A percentile compares a stretch with the other conserved stretches of the same genome.
Conservation (phyloP, 2,113 vertebrate genomes). For the Oncorhynchus keta region DNA sequence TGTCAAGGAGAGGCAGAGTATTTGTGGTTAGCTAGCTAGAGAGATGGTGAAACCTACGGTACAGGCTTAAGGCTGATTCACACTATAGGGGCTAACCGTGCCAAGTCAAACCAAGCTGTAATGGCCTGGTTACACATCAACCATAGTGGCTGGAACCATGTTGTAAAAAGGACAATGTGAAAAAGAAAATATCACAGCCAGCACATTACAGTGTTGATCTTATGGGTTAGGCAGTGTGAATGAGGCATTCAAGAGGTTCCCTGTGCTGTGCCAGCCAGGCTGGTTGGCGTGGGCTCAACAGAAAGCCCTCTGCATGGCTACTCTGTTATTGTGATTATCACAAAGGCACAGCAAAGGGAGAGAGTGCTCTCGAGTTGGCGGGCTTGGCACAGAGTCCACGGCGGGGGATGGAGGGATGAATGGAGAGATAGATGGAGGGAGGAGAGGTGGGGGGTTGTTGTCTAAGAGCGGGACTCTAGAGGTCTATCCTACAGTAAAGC, state of each 20-base stretch:
- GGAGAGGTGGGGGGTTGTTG: conserved; percentile 43
- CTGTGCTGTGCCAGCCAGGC: conserved; percentile 56
- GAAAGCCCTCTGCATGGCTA: conserved; percentile 59
- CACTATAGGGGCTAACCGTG: no score
- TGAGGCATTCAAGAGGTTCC: conserved; percentile 56
- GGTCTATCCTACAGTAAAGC: conserved; percentile 32
- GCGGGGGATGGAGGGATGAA: conserved; percentile 30
- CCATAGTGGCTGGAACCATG: no score
- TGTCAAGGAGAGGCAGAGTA: no score
- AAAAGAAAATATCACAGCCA: no score
- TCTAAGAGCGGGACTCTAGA: conserved; percentile 24
- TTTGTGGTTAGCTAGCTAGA: conserved; percentile 38
- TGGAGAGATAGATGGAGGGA: conserved; percentile 45
- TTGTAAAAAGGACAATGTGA: no score
- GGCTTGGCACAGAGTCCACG: conserved; percentile 58
- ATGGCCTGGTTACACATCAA: no score
- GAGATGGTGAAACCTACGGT: conserved; percentile 27
- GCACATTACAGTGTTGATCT: no score
- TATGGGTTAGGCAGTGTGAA: conserved; percentile 33
- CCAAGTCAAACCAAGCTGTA: no score
- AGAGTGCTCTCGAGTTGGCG: conserved; percentile 66
- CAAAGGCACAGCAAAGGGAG: conserved; percentile 71
- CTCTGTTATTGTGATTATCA: conserved; percentile 70
- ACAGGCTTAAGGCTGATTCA: no score
- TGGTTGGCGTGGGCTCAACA: conserved; percentile 57